Base-by-base conservation (phyloP, 2,888 invertebrate species). In the Marasmarcha lunaedactyla region DNA sequence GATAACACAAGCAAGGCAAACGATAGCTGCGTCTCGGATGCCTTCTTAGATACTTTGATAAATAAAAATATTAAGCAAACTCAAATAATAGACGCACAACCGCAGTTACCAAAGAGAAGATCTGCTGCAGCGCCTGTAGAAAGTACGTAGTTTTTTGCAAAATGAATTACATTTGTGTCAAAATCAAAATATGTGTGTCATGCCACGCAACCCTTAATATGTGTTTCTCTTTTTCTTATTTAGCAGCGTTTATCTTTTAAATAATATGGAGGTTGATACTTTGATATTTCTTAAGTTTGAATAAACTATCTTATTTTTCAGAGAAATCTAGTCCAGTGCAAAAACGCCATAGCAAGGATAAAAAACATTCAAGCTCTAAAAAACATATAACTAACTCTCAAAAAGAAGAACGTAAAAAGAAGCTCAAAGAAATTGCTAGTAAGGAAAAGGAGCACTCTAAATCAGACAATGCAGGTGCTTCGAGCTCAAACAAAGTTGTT, bases 351-450 rank as follows among this genome's bases (percentile, higher is more conserved):
- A 67, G 59, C 49, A 35, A 42, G n/a, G 56, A 51, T 43, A 66
- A 59, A 46, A 45, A 3, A 7, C n/a, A 54, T 9, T 55, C 55
- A 10, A 46, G 50, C 27, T 49, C 58, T 39, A 71, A 59, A 54
- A 59, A 40, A 46, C 48, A 49, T 13, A 64, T 67, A 15, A 55
- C 62, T 10, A 54, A 55, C 47, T 60, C 68, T 38, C 69, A 68
- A 50, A 83, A 78, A 55, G 83, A 71, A 61, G 74, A 68, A 54
- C 63, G 86, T 15, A 85, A 79, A 47, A 72, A 67, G 36, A 86
- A 73, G 50, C 63, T 87, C 7, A 85, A 83, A 52, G 76, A 79
- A 59, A 59, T 87, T 44, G 85, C 86, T 10, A 54, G 52, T 14
- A 78, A 71, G 52, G 57, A 58, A 15, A 59, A 62, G 42, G 64